Evolutionary conservation across 2,797 vertebrate genomes (phyloP), one percentile per base, ranked within the genome.

Genomic region (Lepidocolaptes lacrymiger): DNA sequence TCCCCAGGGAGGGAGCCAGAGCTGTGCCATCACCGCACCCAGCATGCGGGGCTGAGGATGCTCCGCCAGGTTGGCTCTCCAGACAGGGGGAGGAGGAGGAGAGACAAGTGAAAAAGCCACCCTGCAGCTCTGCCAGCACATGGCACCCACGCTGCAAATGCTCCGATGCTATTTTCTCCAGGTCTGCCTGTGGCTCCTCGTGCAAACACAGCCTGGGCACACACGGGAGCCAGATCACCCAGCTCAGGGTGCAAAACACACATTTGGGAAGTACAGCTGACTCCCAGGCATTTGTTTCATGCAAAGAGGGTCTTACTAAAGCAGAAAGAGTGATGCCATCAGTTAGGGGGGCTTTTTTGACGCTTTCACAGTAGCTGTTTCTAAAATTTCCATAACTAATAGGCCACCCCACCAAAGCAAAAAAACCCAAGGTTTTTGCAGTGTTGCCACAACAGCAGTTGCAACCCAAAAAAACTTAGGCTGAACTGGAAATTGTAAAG

Each of bases 1-100:
- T 6, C 73, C 10, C n/a, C 7, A 68, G 0, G 0, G 46, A 56
- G 44, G n/a, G n/a, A 66, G n/a, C 48, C 34, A 12, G 58, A 26
- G 85, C 78, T 64, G 34, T 24, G 82, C 71, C 63, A 27, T 12
- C 23, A 3, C 71, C 2, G 1, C 30, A 4, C 2, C 13, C 48
- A 5, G 2, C 0, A 4, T 2, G 24, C 8, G 0, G 22, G 44
- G 28, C 59, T 41, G 23, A 41, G 58, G 81, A 81, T 81, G 84
- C 72, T 82, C 43, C 5, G 1, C 27, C 19, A 28, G 36, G 6
- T 44, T 80, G 51, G 64, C 6, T 52, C 49, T 66, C 27, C 63
- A 88, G 59, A 9, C 49, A 48, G 51, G 37, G 8, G 32, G 14
- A 46, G 26, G 18, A 85, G 49, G 56, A 61, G 13, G 48, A 75